phyloP scores from a whole-genome alignment of 2,888 invertebrate species.

The Thumatha senex region DNA sequence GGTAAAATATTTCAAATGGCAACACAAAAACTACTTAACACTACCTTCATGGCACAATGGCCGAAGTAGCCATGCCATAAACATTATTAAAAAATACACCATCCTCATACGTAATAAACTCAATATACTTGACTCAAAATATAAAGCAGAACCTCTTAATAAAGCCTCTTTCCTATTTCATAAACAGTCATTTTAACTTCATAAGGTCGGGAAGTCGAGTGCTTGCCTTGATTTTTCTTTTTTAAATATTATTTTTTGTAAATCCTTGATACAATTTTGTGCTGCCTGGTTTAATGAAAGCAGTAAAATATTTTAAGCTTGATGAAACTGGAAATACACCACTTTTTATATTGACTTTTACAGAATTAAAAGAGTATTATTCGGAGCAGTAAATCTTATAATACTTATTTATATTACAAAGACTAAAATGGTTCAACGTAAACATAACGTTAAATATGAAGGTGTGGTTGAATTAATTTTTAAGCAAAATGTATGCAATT shows the following conservation, averaged over 20 bases:
- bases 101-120: constrained; percentile 26
- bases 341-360: background rate
- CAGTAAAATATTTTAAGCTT: constrained; percentile 15
- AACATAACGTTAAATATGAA: too few relatives aligned
- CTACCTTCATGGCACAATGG: too few relatives aligned
- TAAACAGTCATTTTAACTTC: constrained; percentile 27
- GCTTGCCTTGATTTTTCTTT: constrained; percentile 7
- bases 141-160: constrained; percentile 18
- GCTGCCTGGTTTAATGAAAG: constrained; percentile 3
- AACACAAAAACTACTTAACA: background rate
- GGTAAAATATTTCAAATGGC: background rate
- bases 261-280: constrained; percentile 14
- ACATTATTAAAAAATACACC: too few relatives aligned
- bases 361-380: background rate
- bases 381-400: too few relatives aligned
- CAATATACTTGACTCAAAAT: constrained; percentile 16
- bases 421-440: too few relatives aligned
- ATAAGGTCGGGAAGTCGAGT: constrained; percentile 21
- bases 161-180: constrained; percentile 21
- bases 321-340: constrained; percentile 8
- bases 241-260: constrained; percentile 8
- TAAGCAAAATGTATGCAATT: too few relatives aligned
- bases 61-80: too few relatives aligned
- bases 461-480: too few relatives aligned
- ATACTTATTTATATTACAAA: too few relatives aligned